These are phyloP conservation scores for Thera britannica DNA, from an alignment of 2,888 invertebrate genomes.

Conservation along the genomic window DNA sequence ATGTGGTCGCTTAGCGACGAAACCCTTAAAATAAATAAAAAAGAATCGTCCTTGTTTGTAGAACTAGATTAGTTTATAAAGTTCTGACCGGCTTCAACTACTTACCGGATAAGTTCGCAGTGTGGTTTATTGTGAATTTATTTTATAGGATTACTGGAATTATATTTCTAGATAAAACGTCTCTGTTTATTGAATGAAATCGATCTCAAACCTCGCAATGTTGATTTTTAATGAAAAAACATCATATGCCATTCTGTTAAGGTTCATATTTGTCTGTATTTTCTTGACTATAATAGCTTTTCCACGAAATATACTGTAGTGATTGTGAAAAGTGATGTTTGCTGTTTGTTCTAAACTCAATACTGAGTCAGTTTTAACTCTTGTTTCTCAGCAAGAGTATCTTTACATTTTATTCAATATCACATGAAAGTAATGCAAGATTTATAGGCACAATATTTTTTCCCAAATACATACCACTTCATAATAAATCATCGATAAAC, in stretches of 20 bases:
- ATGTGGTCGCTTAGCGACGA: too few species aligned
- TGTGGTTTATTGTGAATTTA: too few species aligned
- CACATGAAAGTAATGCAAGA: neutral
- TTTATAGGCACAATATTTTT: constrained; percentile 4
- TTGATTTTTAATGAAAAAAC: neutral
- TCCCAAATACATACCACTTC: constrained; percentile 8
- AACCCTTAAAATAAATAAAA: too few species aligned
- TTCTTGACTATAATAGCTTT: neutral
- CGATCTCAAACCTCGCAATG: neutral
- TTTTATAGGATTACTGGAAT: too few species aligned
- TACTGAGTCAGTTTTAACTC: neutral
- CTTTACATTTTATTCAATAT: neutral
- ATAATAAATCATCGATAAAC: constrained; percentile 23
- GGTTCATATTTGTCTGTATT: neutral
- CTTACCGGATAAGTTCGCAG: neutral
- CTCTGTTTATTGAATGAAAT: neutral
- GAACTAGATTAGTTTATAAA: too few species aligned
- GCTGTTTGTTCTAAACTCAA: neutral
- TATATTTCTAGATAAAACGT: too few species aligned
- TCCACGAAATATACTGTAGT: neutral
- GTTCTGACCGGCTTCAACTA: neutral
- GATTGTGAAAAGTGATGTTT: neutral
- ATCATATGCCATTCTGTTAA: neutral
- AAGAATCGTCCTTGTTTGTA: too few species aligned
- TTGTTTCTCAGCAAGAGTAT: neutral